Percentiles rank a stretch among this genome's conserved stretches.
Evolutionary conservation across 2,797 vertebrate genomes (phyloP).

Genomic region (Lagocephalus sceleratus): DNA sequence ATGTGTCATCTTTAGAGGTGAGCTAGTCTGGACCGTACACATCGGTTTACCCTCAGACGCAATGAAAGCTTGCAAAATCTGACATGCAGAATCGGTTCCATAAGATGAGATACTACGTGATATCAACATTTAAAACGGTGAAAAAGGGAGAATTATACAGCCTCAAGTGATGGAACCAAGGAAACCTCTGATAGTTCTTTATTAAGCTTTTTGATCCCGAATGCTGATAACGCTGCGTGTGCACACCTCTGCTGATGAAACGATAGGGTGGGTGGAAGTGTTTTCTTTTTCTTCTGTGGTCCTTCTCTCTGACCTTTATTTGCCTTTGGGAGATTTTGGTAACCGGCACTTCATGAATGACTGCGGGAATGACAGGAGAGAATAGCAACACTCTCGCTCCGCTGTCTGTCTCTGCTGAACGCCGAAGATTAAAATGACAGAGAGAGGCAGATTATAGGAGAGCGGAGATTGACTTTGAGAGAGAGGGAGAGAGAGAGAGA

Average conservation of each 20-base stretch:
- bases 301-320: conserved; percentile 27
- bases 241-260: conserved; percentile 1
- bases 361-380: conserved; percentile 17
- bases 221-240: not conserved
- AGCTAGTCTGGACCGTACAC: too few species aligned
- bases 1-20: too few species aligned
- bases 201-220: conserved; percentile 3
- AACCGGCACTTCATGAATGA: conserved; percentile 34
- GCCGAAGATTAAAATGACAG: conserved; percentile 71
- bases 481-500: conserved; percentile 44
- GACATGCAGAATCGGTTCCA: not conserved
- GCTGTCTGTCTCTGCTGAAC: conserved; percentile 61
- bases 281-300: conserved; percentile 7
- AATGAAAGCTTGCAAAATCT: not conserved
- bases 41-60: not conserved
- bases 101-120: conserved; percentile 1
- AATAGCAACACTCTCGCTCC: conserved; percentile 47
- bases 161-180: not conserved
- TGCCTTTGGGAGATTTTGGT: conserved; percentile 32
- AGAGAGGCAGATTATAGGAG: conserved; percentile 54
- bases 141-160: conserved; percentile 4
- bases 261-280: not conserved
- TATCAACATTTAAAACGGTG: not conserved
- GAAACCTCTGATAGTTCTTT: conserved; percentile 4
- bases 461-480: conserved; percentile 61